These are phyloP conservation scores for Trachelus tabidus DNA, from an alignment of 2,888 invertebrate genomes.

Conservation along the genomic window DNA sequence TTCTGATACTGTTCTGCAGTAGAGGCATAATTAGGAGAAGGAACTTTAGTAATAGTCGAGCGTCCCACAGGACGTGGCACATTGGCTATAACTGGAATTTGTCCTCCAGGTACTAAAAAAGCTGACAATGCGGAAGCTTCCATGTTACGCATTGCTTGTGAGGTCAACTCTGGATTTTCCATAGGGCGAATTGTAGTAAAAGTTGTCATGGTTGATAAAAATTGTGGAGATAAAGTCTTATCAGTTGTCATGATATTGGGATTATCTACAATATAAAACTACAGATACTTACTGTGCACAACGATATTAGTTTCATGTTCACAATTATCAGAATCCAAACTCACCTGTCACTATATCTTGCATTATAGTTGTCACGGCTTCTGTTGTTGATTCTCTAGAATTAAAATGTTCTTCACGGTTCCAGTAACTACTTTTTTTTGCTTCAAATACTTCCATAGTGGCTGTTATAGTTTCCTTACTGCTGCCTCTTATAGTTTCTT, in stretches of 20 bases:
- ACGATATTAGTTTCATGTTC: not conserved
- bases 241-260: constrained; percentile 21
- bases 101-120: constrained; percentile 73
- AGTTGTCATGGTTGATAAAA: not conserved
- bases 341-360: not conserved
- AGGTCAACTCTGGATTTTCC: constrained; percentile 23
- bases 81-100: constrained; percentile 58
- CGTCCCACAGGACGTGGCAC: constrained; percentile 66
- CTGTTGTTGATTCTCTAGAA: constrained; percentile 3
- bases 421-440: constrained; percentile 14
- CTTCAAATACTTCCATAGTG: constrained; percentile 23
- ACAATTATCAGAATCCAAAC: not conserved
- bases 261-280: constrained; percentile 36
- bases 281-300: not conserved
- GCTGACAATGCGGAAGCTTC: constrained; percentile 72
- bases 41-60: constrained; percentile 74
- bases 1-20: constrained; percentile 24
- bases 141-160: constrained; percentile 59
- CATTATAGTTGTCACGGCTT: not conserved
- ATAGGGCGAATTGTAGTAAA: not conserved
- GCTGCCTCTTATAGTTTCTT: constrained; percentile 6
- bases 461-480: constrained; percentile 28
- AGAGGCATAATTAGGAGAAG: constrained; percentile 61
- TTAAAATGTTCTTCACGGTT: constrained; percentile 12
- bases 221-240: constrained; percentile 12